A percentile compares a stretch with the other conserved stretches of the same genome.
Evolutionary conservation across 2,888 invertebrate species (phyloP).

Genomic region (Hydroisotoma schaefferi): DNA sequence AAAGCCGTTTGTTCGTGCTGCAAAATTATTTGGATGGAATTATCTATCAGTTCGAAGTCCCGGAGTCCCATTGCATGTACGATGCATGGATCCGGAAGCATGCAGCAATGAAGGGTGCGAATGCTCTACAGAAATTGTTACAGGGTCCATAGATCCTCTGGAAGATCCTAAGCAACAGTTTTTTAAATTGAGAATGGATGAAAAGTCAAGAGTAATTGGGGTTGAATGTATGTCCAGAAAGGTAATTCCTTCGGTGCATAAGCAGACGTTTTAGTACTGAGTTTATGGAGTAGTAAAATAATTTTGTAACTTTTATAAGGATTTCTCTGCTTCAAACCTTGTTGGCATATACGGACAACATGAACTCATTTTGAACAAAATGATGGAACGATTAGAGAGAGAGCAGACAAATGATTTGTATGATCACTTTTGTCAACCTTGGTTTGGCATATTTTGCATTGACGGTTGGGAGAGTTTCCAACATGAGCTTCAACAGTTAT

Average conservation of each 20-base stretch:
- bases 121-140: slow-evolving; percentile 38
- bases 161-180: slow-evolving; percentile 36
- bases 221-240: slow-evolving; percentile 57
- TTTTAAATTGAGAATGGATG: slow-evolving; percentile 37
- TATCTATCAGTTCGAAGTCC: slow-evolving; percentile 61
- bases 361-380: slow-evolving; percentile 66
- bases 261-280: neutral
- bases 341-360: slow-evolving; percentile 68
- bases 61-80: slow-evolving; percentile 51
- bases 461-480: slow-evolving; percentile 57
- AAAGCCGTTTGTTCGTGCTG: slow-evolving; percentile 49
- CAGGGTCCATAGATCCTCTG: slow-evolving; percentile 32
- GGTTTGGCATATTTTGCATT: slow-evolving; percentile 63
- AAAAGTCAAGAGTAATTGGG: slow-evolving; percentile 28
- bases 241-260: too few species aligned
- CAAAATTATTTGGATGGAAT: slow-evolving; percentile 61
- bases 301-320: slow-evolving; percentile 50
- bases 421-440: slow-evolving; percentile 64
- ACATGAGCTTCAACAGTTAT: slow-evolving; percentile 29
- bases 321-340: slow-evolving; percentile 60
- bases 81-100: slow-evolving; percentile 21
- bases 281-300: neutral
- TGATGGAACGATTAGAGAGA: slow-evolving; percentile 61
- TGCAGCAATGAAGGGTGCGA: slow-evolving; percentile 31
- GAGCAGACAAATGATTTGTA: slow-evolving; percentile 64